Evolutionary conservation across 2,888 invertebrate species (phyloP).

Genomic region (Cantharis lateralis): DNA sequence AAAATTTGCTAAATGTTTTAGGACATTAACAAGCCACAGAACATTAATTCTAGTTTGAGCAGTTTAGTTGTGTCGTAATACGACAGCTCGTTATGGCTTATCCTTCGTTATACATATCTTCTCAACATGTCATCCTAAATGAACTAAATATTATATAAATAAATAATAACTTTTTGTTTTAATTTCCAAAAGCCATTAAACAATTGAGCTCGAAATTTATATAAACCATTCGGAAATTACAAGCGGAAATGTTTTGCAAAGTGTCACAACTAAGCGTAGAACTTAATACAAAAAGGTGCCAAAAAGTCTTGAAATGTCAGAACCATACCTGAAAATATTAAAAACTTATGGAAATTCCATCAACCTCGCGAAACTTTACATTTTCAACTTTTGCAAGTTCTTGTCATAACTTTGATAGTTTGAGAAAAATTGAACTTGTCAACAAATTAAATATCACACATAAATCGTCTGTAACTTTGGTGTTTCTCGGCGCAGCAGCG

Average conservation of each 20-base stretch:
- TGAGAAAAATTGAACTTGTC: background rate
- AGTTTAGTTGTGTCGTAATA: slow-evolving; percentile 21
- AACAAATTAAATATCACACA: background rate
- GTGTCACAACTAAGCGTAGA: background rate
- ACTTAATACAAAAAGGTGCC: background rate
- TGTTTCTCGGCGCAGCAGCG: background rate
- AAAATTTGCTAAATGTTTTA: background rate
- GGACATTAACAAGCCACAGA: slow-evolving; percentile 3
- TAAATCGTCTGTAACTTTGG: background rate
- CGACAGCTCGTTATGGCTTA: slow-evolving; percentile 35
- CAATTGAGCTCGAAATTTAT: background rate
- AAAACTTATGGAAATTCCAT: background rate
- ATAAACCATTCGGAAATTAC: background rate
- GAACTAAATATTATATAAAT: slow-evolving; percentile 19
- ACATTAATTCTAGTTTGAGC: slow-evolving; percentile 15
- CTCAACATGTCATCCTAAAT: slow-evolving; percentile 33
- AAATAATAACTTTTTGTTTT: background rate
- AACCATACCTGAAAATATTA: background rate
- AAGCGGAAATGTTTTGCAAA: background rate
- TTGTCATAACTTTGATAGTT: background rate
- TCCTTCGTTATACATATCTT: slow-evolving; percentile 34
- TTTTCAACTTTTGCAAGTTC: background rate
- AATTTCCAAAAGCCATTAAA: background rate
- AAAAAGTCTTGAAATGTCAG: background rate
- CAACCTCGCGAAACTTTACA: background rate